phyloP scores from a whole-genome alignment of 2,113 vertebrate species.

The Nyctereutes procyonoides region DNA sequence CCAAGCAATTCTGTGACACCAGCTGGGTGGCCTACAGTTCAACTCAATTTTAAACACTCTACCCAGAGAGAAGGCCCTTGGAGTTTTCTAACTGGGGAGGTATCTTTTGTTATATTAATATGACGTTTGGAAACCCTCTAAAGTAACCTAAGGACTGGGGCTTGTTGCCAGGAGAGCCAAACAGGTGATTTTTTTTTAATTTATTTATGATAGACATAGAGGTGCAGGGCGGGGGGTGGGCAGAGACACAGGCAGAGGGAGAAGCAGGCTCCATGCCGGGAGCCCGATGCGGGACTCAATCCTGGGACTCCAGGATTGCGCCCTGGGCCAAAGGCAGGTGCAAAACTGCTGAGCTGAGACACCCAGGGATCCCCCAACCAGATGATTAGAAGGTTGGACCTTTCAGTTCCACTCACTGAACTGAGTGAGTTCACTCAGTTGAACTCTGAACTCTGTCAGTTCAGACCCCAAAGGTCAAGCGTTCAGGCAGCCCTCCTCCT shows the following conservation, averaged over 20 bases:
- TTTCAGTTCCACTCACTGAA: background rate
- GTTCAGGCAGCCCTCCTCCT: background rate
- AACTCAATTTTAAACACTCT: background rate
- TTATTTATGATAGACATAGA: too few species aligned
- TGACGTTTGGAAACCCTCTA: background rate
- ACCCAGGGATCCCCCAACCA: background rate
- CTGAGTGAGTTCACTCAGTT: too few species aligned
- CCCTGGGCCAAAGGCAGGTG: too few species aligned
- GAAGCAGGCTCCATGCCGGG: too few species aligned
- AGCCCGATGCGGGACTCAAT: too few species aligned
- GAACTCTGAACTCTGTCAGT: too few species aligned
- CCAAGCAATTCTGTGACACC: background rate
- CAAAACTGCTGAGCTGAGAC: too few species aligned
- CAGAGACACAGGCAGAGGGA: too few species aligned
- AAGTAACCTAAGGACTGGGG: background rate
- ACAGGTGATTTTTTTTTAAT: background rate
- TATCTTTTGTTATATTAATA: background rate
- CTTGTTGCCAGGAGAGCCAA: background rate
- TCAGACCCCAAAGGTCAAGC: background rate
- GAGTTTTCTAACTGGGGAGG: background rate
- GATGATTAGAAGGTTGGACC: background rate
- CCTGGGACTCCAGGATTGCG: too few species aligned
- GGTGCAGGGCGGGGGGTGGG: too few species aligned
- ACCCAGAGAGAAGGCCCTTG: background rate
- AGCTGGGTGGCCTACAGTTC: background rate